A percentile compares a stretch with the other conserved stretches of the same genome.
Evolutionary conservation across 2,113 vertebrate species (phyloP).

Genomic region (Phodopus roborovskii): DNA sequence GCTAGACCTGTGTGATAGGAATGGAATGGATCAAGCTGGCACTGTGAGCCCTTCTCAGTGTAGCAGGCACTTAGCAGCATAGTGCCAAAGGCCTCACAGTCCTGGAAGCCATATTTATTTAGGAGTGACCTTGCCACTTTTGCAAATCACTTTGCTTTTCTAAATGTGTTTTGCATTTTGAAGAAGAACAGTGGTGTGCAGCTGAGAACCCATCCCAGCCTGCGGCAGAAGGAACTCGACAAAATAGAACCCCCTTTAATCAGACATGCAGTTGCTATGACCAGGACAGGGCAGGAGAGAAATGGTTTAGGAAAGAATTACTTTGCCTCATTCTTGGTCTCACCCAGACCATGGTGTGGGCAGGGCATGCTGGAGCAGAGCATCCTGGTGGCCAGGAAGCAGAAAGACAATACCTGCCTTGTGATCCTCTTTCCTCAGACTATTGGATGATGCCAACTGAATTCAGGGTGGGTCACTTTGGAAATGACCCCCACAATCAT

Average conservation of each 20-base stretch:
- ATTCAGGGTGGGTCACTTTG: not conserved
- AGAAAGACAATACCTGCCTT: not conserved
- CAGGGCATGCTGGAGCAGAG: not conserved
- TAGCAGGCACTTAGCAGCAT: rapidly evolving
- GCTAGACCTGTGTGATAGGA: not conserved
- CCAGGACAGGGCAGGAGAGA: not conserved
- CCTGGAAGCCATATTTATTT: not conserved
- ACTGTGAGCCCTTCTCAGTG: not conserved
- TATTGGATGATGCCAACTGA: not conserved
- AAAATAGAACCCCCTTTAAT: too few species aligned
- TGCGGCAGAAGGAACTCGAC: too few species aligned
- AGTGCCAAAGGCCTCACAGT: too few species aligned
- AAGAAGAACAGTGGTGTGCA: not conserved
- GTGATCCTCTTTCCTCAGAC: not conserved
- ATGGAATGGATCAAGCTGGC: not conserved
- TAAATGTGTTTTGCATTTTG: not conserved
- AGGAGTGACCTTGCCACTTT: too few species aligned
- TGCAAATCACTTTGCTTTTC: not conserved
- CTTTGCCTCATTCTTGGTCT: not conserved
- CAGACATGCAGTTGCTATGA: not conserved
- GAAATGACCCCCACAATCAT: not conserved
- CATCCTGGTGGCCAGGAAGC: not conserved
- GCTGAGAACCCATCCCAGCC: rapidly evolving
- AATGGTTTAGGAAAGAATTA: not conserved
- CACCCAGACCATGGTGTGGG: not conserved